Percentiles rank a stretch among this genome's conserved stretches.
These are phyloP conservation scores for Avahi laniger DNA, from an alignment of 2,797 vertebrate genomes.

Conservation along the genomic window DNA sequence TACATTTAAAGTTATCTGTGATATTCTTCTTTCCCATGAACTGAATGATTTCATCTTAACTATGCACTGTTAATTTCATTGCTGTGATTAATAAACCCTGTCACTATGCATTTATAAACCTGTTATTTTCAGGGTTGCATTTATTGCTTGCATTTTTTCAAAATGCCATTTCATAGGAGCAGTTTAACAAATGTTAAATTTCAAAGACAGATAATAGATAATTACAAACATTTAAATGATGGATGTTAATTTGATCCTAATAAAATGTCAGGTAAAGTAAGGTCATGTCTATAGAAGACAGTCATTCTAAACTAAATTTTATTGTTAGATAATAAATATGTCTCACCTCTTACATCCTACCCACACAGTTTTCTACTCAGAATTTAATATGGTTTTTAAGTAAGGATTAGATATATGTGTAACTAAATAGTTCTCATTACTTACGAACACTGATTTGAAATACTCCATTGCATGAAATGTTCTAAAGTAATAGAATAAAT, in stretches of 20 bases:
- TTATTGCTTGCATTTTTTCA: conserved; percentile 65
- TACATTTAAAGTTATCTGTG: conserved; percentile 56
- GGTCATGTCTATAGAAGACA: conserved; percentile 47
- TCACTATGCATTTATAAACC: conserved; percentile 66
- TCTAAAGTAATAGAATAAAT: neutral
- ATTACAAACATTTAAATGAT: conserved; percentile 74
- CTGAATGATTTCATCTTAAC: conserved; percentile 71
- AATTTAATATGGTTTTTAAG: conserved; percentile 54
- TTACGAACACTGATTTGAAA: neutral
- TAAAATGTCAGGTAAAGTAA: conserved; percentile 76
- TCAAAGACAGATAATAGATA: conserved; percentile 76
- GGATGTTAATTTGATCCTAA: conserved; percentile 72
- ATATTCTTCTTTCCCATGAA: conserved; percentile 52
- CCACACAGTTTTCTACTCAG: conserved; percentile 1
- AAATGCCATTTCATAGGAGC: conserved; percentile 53
- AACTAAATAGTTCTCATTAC: conserved; percentile 8
- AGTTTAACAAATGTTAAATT: conserved; percentile 77
- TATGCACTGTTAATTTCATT: conserved; percentile 75
- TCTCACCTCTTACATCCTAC: neutral
- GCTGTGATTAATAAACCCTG: conserved; percentile 75
- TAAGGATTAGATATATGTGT: neutral
- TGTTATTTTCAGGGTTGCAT: conserved; percentile 72
- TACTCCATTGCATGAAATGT: neutral
- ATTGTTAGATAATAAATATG: conserved; percentile 62
- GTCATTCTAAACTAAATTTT: conserved; percentile 66